These are phyloP conservation scores for Heterocephalus glaber DNA, from an alignment of 2,113 vertebrate species.

Conservation along the genomic window DNA sequence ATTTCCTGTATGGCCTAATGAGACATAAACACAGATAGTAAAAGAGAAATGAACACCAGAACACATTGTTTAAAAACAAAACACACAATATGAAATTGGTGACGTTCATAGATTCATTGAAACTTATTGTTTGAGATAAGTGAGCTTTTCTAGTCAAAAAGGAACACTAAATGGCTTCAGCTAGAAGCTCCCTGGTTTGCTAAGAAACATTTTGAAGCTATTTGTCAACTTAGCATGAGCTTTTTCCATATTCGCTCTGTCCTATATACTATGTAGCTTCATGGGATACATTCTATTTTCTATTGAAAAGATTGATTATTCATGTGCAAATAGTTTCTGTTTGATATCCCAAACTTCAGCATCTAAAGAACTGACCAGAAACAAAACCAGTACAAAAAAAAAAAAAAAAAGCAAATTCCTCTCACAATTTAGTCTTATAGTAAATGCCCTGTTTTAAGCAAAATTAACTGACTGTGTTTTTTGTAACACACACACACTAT, in stretches of 20 bases:
- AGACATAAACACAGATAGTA: constrained; percentile 70
- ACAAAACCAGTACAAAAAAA: background rate
- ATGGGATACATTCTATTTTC: background rate
- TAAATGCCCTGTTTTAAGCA: background rate
- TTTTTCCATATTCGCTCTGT: background rate
- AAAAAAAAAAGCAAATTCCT: background rate
- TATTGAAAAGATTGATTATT: background rate
- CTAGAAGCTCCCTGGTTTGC: background rate
- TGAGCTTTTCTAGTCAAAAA: constrained; percentile 15
- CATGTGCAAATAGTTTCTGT: background rate
- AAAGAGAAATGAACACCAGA: constrained; percentile 65
- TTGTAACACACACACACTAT: background rate
- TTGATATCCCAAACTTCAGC: background rate
- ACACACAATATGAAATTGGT: constrained; percentile 22
- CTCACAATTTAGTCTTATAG: background rate
- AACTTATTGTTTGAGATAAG: background rate
- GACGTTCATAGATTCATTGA: constrained; percentile 30
- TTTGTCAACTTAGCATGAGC: background rate
- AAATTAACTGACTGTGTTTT: background rate
- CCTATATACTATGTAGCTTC: background rate
- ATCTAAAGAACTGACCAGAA: background rate
- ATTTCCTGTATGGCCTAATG: constrained; percentile 70
- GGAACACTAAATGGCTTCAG: background rate
- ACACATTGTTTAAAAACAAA: background rate
- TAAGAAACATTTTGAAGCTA: background rate